Base-by-base conservation (phyloP, 2,113 vertebrate genomes). In the Microcebus murinus region DNA sequence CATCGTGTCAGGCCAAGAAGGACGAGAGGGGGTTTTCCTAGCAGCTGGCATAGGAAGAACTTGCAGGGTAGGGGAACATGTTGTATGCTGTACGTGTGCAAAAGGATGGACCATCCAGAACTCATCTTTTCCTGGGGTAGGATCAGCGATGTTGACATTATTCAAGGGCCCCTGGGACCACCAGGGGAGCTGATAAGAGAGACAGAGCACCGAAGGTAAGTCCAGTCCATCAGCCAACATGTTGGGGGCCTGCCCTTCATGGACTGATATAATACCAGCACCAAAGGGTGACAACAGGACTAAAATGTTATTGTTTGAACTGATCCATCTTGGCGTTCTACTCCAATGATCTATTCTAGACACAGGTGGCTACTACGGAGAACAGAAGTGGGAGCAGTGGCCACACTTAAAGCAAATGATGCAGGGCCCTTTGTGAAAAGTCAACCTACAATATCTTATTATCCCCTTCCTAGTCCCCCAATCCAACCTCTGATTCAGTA, bases 391-490 rank as follows among this genome's bases (percentile, higher is more conserved):
- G 39, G 14, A 61, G 71, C 36, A 59, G 8, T 42, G 57, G 17
- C 13, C 39, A 57, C 27, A 21, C 4, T 34, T 45, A 29, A 81
- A 70, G 59, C 55, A 57, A 73, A 27, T 57, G 34, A 67, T 25
- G 1, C 6, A 57, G 27, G 29, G 39, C 8, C 1, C 2, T 70
- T 80, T 42, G 23, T 1, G 48, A 29, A 68, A 67, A 42, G 31
- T 50, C 50, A 92, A 0, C 27, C 68, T 45, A 27, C 1, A 36
- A 36, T 4, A 48, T 50, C 63, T 90, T 52, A 21, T 8, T 1
- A 13, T 45, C 10, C 3, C 10, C 0, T 70, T 45, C 2, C 23
- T 39, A 13, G 2, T 48, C 10, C 36, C 2, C 68, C n/a, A 13
- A 63, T 48, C 29, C 36, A 42, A 31, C 4, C 21, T 8, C 17